Conservation (phyloP, 2,888 invertebrate genomes). For the Hecatera dysodea region DNA sequence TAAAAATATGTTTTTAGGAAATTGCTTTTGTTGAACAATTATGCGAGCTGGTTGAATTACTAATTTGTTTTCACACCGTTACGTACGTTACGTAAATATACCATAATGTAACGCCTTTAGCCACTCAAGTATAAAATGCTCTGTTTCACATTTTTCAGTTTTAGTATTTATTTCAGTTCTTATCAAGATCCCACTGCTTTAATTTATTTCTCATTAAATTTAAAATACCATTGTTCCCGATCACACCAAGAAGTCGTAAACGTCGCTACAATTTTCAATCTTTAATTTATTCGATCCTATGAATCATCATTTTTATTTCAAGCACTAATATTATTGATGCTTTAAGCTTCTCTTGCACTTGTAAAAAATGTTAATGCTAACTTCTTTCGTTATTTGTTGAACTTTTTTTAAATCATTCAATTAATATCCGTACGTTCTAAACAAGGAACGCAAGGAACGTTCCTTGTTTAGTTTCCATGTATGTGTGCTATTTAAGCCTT, state of each 20-base stretch:
- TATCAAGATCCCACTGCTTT: slow-evolving; percentile 11
- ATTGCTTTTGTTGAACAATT: too few species aligned
- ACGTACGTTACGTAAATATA: too few species aligned
- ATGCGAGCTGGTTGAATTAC: background rate
- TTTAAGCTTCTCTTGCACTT: background rate
- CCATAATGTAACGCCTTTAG: too few species aligned
- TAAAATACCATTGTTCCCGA: slow-evolving; percentile 32
- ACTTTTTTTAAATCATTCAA: background rate
- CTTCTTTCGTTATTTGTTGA: background rate
- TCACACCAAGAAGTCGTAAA: slow-evolving; percentile 40
- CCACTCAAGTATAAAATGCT: background rate
- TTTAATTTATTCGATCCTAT: slow-evolving; percentile 15
- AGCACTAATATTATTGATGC: slow-evolving; percentile 6
- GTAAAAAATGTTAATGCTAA: background rate
- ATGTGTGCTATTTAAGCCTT: slow-evolving; percentile 9
- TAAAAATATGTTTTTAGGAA: background rate
- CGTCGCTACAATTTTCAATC: background rate
- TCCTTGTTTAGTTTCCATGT: too few species aligned
- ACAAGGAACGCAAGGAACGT: too few species aligned
- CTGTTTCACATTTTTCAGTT: background rate
- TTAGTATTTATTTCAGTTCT: slow-evolving; percentile 12
- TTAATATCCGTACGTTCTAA: background rate
- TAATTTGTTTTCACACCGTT: too few species aligned
- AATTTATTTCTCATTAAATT: too few species aligned
- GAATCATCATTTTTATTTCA: slow-evolving; percentile 26